Conservation (phyloP, 2,888 invertebrate species). For the Nycteola revayana region DNA sequence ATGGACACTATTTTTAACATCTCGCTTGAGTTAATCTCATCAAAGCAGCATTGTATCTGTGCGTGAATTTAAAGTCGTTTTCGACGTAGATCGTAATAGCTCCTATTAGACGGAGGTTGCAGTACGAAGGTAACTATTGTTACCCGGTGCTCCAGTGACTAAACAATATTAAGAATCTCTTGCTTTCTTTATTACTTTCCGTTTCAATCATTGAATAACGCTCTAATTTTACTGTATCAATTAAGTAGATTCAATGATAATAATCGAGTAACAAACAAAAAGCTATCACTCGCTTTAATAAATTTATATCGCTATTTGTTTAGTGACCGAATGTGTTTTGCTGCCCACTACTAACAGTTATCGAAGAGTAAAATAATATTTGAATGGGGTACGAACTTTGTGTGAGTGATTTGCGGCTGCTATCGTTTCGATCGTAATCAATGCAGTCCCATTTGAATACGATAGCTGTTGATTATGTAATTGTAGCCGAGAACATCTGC, state of each 20-base stretch:
- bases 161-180: conserved; percentile 61
- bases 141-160: conserved; percentile 73
- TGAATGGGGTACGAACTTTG: background rate
- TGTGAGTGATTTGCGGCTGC: conserved; percentile 1
- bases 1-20: conserved; percentile 1
- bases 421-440: conserved; percentile 37
- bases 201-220: conserved; percentile 56
- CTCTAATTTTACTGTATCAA: conserved; percentile 36
- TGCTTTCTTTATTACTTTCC: conserved; percentile 67
- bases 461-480: conserved; percentile 76
- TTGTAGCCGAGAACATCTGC: conserved; percentile 72
- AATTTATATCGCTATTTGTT: conserved; percentile 17
- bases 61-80: conserved; percentile 5
- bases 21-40: background rate
- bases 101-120: conserved; percentile 47
- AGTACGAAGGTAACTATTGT: conserved; percentile 62
- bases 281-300: conserved; percentile 18
- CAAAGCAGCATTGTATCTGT: conserved; percentile 35
- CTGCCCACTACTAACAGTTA: background rate
- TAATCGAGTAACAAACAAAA: conserved; percentile 12
- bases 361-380: background rate
- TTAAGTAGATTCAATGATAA: conserved; percentile 26
- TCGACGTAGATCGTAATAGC: conserved; percentile 21
- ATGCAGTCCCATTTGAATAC: conserved; percentile 67
- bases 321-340: conserved; percentile 8